Evolutionary conservation across 1,140 invertebrate genomes (phyloP), one percentile per base, ranked within the genome.

Genomic region (Trachymyrmex cornetzi): DNA sequence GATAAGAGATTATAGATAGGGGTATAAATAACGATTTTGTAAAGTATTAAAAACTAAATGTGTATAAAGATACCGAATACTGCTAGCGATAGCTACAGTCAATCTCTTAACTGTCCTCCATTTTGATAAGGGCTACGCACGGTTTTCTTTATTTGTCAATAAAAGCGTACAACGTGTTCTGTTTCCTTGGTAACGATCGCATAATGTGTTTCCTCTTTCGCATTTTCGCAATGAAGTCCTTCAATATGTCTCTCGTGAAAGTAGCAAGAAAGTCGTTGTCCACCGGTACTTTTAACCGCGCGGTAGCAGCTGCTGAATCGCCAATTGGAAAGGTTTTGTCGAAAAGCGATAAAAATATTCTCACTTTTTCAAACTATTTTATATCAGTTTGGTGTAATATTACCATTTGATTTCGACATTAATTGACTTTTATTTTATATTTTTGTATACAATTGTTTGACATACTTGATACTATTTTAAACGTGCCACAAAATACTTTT

Each of bases 151-250:
- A 87, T 59, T 67, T 66, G 71, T 50, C 89, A 80, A 87, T 90
- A 85, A 77, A 77, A 77, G 66, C 16, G 48, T 44, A 22, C 53
- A 9, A 72, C 22, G 30, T 48, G 66, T 30, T 85, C 44, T 66
- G 88, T 90, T 90, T 77, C 88, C 89, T 90, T 90, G 89, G 88
- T 81, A 90, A 90, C 89, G 79, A 90, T 87, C 86, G 48, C 34
- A 30, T 75, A 81, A 74, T 44, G 12, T 61, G 64, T 24, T 79
- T 87, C 53, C 69, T 84, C 27, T 64, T 27, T 24, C 44, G 88
- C 38, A 89, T 22, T 64, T 27, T 24, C 44, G 88, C 38, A 89
- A 74, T 87, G 63, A 90, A 67, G 74, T 87, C 85, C 59, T 67
- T 57, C 66, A 74, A 87, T 87, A 87, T 84, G 80, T 85, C 69